Evolutionary conservation across 64 coral and sea anemone genomes (phyloP), one percentile per base, ranked within the genome.

Genomic region (Stichodactyla mertensii): DNA sequence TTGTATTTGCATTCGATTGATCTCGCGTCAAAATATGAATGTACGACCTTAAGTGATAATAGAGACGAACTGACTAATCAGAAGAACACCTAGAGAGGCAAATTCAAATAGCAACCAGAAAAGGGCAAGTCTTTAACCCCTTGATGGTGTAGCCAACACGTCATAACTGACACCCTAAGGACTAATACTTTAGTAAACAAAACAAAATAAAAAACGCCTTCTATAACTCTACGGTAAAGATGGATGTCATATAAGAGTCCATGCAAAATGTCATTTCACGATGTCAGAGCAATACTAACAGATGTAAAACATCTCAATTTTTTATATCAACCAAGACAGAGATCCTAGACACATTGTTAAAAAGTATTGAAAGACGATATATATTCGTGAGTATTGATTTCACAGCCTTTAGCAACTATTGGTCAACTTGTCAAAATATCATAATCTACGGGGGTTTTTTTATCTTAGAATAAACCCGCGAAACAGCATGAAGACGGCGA

Each of bases 21-120:
- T 53, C 53, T 54, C 9, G 78, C 78, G 78, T 81, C 78, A 55
- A 53, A 74, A 28, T 13, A 74, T 74, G 69, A 23, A 74, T 74
- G 26, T 31, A 10, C 69, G 69, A 74, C 22, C 69, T 74, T 31
- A 74, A 74, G 69, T 74, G 69, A 74, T 31, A 27, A 27, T 74
- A 23, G 23, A 74, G 24, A 74, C 69, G 69, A 74, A 26, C 36
- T 26, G 69, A 31, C 22, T 74, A 74, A 31, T 31, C 16, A 22
- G 6, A 23, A 74, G 69, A 13, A 74, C 69, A 74, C 69, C 24
- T 74, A 74, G 9, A 74, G 69, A 9, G 69, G 2, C 26, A 74
- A 74, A 74, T 74, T 74, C 69, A 74, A 74, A 74, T 74, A 74
- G 69, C 24, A 74, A 74, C 69, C 69, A 74, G 69, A 74, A 74